Conservation (phyloP, 2,113 vertebrate genomes). For the Brachionichthys hirsutus region DNA sequence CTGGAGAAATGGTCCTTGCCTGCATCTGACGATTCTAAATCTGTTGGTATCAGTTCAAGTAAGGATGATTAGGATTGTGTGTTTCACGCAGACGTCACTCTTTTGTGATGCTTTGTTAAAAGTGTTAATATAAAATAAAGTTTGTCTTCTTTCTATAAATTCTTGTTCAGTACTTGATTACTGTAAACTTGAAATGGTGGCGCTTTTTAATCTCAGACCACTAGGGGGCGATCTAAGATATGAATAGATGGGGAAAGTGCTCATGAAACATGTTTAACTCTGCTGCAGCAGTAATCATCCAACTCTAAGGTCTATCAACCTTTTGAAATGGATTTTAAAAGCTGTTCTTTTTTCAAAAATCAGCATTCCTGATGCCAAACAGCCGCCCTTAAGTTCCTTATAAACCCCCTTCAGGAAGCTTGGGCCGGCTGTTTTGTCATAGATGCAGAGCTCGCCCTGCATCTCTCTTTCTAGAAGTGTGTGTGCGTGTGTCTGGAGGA, state of each 20-base stretch:
- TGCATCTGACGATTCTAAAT: neutral
- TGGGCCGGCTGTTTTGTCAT: conserved; percentile 6
- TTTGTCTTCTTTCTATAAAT: neutral
- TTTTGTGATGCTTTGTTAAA: neutral
- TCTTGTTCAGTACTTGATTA: neutral
- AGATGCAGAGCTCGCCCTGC: conserved; percentile 15
- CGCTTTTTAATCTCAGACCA: conserved; percentile 24
- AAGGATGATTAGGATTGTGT: neutral
- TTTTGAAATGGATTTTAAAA: neutral
- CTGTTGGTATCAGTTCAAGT: no score
- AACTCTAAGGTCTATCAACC: conserved; percentile 16
- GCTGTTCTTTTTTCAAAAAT: conserved; percentile 21
- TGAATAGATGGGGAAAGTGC: neutral
- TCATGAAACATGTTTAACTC: neutral
- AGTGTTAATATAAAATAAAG: no score
- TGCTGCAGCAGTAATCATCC: neutral
- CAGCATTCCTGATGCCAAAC: no score
- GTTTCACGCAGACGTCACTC: neutral
- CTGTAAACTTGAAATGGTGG: neutral
- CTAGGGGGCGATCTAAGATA: conserved; percentile 47
- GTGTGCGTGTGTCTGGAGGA: neutral
- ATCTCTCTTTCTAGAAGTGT: neutral
- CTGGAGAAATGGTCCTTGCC: neutral
- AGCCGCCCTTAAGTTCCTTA: no score
- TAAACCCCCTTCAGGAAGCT: no score